A percentile compares a stretch with the other conserved stretches of the same genome.
These are phyloP conservation scores for Toxotes jaculatrix DNA, from an alignment of 2,113 vertebrate species.

Conservation along the genomic window DNA sequence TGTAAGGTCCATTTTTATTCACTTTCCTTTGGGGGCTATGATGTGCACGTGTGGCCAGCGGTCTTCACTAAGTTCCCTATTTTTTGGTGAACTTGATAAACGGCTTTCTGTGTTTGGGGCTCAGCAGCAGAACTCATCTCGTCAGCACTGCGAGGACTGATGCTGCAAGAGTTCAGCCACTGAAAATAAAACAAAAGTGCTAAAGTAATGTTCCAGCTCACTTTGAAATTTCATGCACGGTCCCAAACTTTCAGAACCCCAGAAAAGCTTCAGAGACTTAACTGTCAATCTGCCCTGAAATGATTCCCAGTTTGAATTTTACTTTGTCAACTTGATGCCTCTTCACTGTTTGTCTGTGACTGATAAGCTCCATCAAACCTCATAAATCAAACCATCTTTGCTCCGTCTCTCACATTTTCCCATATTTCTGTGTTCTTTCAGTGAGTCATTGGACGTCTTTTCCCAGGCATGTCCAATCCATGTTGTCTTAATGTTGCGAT, in stretches of 20 bases:
- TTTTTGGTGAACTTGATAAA: too few relatives aligned
- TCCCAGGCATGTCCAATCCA: slow-evolving; percentile 23
- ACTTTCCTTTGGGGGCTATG: background rate
- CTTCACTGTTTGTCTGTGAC: slow-evolving; percentile 43
- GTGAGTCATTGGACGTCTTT: slow-evolving; percentile 40
- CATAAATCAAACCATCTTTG: slow-evolving; percentile 45
- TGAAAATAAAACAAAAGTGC: background rate
- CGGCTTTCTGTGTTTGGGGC: background rate
- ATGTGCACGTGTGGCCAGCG: background rate
- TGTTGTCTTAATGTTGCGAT: slow-evolving; percentile 6
- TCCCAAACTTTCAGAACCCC: slow-evolving; percentile 26
- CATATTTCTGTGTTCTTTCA: slow-evolving; percentile 1
- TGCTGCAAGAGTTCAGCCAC: background rate
- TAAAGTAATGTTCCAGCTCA: background rate
- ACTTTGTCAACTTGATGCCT: slow-evolving; percentile 47
- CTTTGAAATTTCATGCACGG: slow-evolving; percentile 1
- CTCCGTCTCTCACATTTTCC: background rate
- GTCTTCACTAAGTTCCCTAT: too few relatives aligned
- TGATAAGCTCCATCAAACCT: slow-evolving; percentile 54
- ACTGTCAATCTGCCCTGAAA: slow-evolving; percentile 19
- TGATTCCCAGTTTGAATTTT: slow-evolving; percentile 33
- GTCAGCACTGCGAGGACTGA: too few relatives aligned
- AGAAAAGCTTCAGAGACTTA: slow-evolving; percentile 36
- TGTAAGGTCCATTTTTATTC: background rate
- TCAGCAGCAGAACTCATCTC: background rate